These are phyloP conservation scores for Dicrostonyx torquatus DNA, from an alignment of 2,797 vertebrate species.

Conservation along the genomic window DNA sequence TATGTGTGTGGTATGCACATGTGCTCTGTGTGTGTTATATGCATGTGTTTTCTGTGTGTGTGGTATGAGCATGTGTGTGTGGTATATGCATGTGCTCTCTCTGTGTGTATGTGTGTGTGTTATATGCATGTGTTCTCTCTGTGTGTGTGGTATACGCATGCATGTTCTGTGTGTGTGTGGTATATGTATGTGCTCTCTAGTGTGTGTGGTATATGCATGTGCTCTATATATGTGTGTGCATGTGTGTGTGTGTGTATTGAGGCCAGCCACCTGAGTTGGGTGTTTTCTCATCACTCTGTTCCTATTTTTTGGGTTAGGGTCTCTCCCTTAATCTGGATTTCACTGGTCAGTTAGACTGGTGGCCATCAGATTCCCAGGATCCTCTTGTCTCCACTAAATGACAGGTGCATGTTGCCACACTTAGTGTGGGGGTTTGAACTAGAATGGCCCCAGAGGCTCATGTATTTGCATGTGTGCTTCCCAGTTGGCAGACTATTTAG, in stretches of 20 bases:
- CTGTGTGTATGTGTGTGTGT: too few relatives aligned
- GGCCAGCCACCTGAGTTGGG: neutral
- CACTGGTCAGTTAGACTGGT: neutral
- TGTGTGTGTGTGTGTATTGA: neutral
- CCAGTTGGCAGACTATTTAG: neutral
- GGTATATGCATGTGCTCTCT: too few relatives aligned
- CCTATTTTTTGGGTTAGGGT: neutral
- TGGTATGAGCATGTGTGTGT: too few relatives aligned
- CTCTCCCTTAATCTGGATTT: neutral
- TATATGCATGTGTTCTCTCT: too few relatives aligned
- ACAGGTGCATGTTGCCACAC: neutral
- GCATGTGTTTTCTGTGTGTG: too few relatives aligned
- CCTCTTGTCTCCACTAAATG: neutral
- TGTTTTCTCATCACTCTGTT: neutral
- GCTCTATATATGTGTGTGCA: neutral
- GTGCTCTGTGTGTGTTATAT: too few relatives aligned
- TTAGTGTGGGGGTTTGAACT: neutral
- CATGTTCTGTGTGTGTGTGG: too few relatives aligned
- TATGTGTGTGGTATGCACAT: too few relatives aligned
- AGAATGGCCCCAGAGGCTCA: neutral
- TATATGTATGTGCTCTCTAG: too few relatives aligned
- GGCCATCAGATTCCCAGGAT: neutral
- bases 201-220: neutral
- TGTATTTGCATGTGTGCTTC: neutral
- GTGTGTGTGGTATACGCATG: too few relatives aligned